These are phyloP conservation scores for Synanthedon vespiformis DNA, from an alignment of 2,888 invertebrate species.

Conservation along the genomic window DNA sequence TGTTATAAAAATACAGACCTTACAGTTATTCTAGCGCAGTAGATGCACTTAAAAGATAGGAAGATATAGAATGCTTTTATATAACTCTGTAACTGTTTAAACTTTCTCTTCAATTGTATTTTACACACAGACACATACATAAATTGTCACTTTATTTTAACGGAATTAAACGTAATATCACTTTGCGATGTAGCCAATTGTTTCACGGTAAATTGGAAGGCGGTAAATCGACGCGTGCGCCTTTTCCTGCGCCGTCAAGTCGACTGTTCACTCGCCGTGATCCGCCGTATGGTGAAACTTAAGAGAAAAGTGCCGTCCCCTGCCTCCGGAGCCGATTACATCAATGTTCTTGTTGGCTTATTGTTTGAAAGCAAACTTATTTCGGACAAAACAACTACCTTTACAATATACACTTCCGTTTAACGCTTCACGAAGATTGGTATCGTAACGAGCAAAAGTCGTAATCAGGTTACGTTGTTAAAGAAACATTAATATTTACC, in stretches of 20 bases:
- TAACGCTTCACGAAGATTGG: conserved; percentile 16
- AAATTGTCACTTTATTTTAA: conserved; percentile 15
- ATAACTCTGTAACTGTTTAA: conserved; percentile 25
- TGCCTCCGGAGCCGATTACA: conserved; percentile 47
- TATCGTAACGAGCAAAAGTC: too few species aligned
- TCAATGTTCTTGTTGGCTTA: conserved; percentile 33
- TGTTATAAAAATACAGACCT: conserved; percentile 30
- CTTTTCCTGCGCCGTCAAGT: conserved; percentile 27
- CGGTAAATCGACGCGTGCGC: conserved; percentile 31
- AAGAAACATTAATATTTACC: too few species aligned
- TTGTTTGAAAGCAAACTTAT: neutral
- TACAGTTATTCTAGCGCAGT: conserved; percentile 41
- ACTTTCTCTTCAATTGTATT: conserved; percentile 31
- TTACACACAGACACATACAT: conserved; percentile 11
- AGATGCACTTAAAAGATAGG: conserved; percentile 20
- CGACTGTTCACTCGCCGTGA: conserved; percentile 41
- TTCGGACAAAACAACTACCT: neutral
- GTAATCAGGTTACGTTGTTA: too few species aligned
- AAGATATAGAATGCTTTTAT: conserved; percentile 11
- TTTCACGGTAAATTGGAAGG: neutral
- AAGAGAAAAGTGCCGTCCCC: conserved; percentile 57
- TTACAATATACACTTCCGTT: conserved; percentile 26
- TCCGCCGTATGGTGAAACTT: conserved; percentile 37
- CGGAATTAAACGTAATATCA: too few species aligned
- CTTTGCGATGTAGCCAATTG: too few species aligned